Conservation (phyloP, 1,140 invertebrate species). For the Zaprionus vittiger region DNA sequence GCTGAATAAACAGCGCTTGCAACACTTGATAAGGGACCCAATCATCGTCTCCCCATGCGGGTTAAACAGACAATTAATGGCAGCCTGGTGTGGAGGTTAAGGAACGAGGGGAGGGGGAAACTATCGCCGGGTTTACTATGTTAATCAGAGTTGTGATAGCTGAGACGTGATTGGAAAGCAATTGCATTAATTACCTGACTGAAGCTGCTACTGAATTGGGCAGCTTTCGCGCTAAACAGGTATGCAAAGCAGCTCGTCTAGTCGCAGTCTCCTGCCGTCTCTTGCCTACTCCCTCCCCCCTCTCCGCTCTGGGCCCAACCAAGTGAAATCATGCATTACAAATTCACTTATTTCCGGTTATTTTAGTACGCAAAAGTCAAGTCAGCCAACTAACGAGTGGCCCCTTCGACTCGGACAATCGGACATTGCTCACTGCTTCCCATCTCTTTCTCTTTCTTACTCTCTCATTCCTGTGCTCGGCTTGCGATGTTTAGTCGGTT, state of each 20-base stretch:
- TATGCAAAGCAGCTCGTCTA: constrained; percentile 26
- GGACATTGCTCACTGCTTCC: background rate
- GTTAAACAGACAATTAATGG: background rate
- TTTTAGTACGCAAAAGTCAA: constrained; percentile 80
- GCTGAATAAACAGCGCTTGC: constrained; percentile 38
- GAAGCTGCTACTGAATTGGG: constrained; percentile 28
- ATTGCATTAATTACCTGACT: constrained; percentile 68
- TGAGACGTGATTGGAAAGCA: constrained; percentile 68
- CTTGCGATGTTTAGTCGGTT: constrained; percentile 69
- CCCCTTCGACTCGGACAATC: constrained; percentile 1
- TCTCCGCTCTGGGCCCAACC: background rate
- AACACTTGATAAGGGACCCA: constrained; percentile 46
- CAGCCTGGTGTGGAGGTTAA: background rate
- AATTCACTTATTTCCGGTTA: constrained; percentile 79
- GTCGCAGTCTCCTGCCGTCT: constrained; percentile 13
- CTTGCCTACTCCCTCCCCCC: background rate
- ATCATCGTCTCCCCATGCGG: background rate
- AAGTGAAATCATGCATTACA: constrained; percentile 77
- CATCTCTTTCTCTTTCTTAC: background rate
- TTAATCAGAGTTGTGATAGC: constrained; percentile 55
- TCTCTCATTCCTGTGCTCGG: background rate
- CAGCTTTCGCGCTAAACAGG: background rate
- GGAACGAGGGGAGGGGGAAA: background rate
- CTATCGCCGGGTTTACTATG: constrained; percentile 21
- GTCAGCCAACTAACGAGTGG: constrained; percentile 47